phyloP scores from a whole-genome alignment of 2,888 invertebrate genomes.

The Cistogaster globosa region DNA sequence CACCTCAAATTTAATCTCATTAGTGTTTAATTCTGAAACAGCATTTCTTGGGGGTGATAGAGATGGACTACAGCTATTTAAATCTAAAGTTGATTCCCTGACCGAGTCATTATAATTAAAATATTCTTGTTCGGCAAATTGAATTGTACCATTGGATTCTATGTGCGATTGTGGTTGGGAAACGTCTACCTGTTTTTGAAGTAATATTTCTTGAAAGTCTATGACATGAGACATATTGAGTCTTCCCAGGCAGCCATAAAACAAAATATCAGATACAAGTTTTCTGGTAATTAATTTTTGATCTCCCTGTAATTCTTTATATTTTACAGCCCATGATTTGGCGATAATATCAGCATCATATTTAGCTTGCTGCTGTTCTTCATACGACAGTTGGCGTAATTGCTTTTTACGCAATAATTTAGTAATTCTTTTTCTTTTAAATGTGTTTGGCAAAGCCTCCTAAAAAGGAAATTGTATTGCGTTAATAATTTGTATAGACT shows the following conservation, averaged over 20 bases:
- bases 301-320: constrained; percentile 35
- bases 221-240: constrained; percentile 37
- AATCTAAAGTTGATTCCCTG: constrained; percentile 7
- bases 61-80: constrained; percentile 15
- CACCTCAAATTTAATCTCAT: constrained; percentile 35
- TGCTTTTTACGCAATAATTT: background rate
- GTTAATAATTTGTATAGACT: background rate
- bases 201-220: constrained; percentile 44
- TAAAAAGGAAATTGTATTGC: background rate
- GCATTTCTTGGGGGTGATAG: background rate
- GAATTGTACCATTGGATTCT: background rate
- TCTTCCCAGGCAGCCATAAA: constrained; percentile 62
- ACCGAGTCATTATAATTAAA: background rate
- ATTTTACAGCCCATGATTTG: constrained; percentile 58
- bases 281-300: constrained; percentile 61
- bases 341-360: constrained; percentile 42
- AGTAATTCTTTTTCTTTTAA: background rate
- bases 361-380: constrained; percentile 11
- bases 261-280: constrained; percentile 57
- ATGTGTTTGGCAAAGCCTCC: background rate
- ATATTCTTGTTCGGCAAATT: constrained; percentile 5
- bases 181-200: background rate
- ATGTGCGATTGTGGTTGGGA: background rate
- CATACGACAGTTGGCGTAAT: background rate
- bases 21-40: background rate